Conservation (phyloP, 1,140 invertebrate species). For the Eueides isabella region DNA sequence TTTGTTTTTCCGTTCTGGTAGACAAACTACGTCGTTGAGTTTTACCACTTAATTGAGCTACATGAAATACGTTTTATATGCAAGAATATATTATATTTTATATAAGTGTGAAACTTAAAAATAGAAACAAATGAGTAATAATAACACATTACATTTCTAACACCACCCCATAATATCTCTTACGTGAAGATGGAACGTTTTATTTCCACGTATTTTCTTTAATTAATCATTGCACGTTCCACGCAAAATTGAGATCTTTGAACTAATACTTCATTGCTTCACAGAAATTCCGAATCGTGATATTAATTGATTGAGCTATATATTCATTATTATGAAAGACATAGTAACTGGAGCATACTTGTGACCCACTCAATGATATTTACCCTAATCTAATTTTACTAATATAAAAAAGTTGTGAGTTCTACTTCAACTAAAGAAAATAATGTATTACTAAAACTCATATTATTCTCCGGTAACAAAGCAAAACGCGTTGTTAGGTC, state of each 20-base stretch:
- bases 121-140: background rate
- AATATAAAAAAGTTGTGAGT: too few relatives aligned
- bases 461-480: too few relatives aligned
- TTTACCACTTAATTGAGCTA: too few relatives aligned
- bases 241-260: constrained; percentile 30
- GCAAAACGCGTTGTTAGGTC: too few relatives aligned
- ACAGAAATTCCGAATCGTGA: constrained; percentile 19
- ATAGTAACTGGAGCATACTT: background rate
- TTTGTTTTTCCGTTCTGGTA: too few relatives aligned
- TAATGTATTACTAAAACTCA: too few relatives aligned
- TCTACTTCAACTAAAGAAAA: too few relatives aligned
- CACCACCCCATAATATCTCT: background rate
- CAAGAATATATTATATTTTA: too few relatives aligned
- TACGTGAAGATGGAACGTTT: constrained; percentile 20
- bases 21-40: too few relatives aligned
- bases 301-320: constrained; percentile 23
- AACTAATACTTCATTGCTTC: constrained; percentile 32
- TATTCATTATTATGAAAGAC: background rate
- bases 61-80: too few relatives aligned
- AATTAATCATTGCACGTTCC: constrained; percentile 35
- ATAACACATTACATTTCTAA: background rate
- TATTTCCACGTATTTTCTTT: constrained; percentile 34
- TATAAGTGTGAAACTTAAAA: background rate
- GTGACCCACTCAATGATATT: too few relatives aligned
- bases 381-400: too few relatives aligned